phyloP scores from a whole-genome alignment of 1,140 invertebrate genomes.

The Drosophila mayri region DNA sequence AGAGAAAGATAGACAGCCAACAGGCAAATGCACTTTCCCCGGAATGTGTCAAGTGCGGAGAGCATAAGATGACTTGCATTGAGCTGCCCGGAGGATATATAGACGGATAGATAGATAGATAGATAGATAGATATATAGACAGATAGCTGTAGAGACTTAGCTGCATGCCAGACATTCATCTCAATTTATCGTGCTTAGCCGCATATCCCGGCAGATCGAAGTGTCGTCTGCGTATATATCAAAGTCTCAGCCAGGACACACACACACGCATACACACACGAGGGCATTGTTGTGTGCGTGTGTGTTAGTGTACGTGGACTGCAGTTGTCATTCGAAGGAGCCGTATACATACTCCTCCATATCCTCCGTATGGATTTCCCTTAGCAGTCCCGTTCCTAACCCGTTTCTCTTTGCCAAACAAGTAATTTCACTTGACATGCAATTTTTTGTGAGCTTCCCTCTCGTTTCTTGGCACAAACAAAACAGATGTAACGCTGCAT shows the following conservation, averaged over 20 bases:
- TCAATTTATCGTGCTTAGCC: conserved; percentile 78
- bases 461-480: conserved; percentile 38
- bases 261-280: conserved; percentile 2
- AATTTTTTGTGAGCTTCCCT: conserved; percentile 63
- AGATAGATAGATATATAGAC: conserved; percentile 34
- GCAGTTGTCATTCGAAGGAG: conserved; percentile 30
- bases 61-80: conserved; percentile 49
- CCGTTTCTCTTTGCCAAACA: conserved; percentile 66
- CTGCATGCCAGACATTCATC: conserved; percentile 72
- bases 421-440: conserved; percentile 82
- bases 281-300: conserved; percentile 16
- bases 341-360: conserved; percentile 11
- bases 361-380: conserved; percentile 26
- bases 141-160: conserved; percentile 51
- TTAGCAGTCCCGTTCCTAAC: conserved; percentile 20
- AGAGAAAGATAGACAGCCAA: conserved; percentile 59
- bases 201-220: conserved; percentile 68
- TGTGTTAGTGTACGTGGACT: conserved; percentile 30
- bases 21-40: conserved; percentile 64
- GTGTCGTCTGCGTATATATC: conserved; percentile 70
- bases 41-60: conserved; percentile 43
- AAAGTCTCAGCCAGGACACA: conserved; percentile 32
- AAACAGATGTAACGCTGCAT: conserved; percentile 66
- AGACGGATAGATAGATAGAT: conserved; percentile 33
- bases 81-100: conserved; percentile 38